Evolutionary conservation across 2,797 vertebrate species (phyloP).

Genomic region (Uromys caudimaculatus): DNA sequence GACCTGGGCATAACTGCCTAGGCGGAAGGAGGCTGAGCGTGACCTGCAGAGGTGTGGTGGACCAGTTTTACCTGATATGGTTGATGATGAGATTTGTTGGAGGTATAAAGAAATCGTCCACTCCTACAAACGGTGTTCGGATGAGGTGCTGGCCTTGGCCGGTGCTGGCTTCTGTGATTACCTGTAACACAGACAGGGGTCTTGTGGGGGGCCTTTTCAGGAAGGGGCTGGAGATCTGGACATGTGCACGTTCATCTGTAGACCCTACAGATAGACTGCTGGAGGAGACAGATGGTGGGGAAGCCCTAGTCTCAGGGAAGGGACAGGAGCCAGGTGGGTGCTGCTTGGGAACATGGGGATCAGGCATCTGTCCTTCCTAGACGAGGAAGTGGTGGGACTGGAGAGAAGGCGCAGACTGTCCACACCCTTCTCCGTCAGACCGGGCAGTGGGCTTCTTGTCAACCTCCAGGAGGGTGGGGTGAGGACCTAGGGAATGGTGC

Average conservation of each 20-base stretch:
- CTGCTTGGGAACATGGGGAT: background rate
- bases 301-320: background rate
- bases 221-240: background rate
- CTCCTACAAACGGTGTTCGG: conserved; percentile 92
- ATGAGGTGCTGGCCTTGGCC: conserved; percentile 92
- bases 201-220: background rate
- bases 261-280: background rate
- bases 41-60: rapidly evolving
- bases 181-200: conserved; percentile 86
- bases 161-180: conserved; percentile 94
- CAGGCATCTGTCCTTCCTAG: background rate
- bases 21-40: rapidly evolving
- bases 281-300: background rate
- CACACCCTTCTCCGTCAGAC: background rate
- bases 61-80: conserved; percentile 92
- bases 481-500: background rate
- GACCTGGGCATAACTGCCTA: background rate
- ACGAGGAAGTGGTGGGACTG: background rate
- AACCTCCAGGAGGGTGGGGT: no score
- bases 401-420: background rate
- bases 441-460: background rate
- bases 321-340: background rate
- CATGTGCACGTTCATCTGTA: background rate
- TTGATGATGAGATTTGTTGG: conserved; percentile 98
- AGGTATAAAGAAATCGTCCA: conserved; percentile 96